Evolutionary conservation across 1,140 invertebrate species (phyloP).

Genomic region (Lucilia cuprina): DNA sequence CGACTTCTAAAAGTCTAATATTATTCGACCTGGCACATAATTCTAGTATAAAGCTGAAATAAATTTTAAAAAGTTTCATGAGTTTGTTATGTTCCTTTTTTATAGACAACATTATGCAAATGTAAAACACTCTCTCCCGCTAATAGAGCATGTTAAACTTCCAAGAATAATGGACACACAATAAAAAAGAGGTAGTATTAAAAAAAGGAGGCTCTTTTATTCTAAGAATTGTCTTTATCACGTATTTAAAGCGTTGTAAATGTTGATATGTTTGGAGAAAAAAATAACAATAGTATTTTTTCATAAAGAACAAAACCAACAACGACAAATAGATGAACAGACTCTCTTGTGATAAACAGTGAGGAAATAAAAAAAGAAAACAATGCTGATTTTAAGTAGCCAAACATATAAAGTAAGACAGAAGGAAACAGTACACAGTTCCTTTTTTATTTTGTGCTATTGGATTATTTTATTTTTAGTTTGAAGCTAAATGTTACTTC

Average conservation of each 20-base stretch:
- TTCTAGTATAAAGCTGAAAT: too few species aligned
- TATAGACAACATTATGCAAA: conserved; percentile 31
- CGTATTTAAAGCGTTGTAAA: conserved; percentile 28
- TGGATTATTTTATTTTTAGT: too few species aligned
- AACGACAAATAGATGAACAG: neutral
- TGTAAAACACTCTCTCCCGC: conserved; percentile 34
- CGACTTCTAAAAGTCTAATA: too few species aligned
- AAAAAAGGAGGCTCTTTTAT: conserved; percentile 19
- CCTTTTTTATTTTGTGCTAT: too few species aligned
- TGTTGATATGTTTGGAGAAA: conserved; percentile 13
- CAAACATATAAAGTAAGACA: neutral
- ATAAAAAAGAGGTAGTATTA: neutral
- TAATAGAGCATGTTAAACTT: conserved; percentile 33
- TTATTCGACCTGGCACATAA: too few species aligned
- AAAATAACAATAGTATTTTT: neutral
- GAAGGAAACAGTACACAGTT: too few species aligned
- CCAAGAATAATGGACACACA: conserved; percentile 21
- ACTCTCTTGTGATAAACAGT: neutral
- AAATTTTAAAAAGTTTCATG: neutral
- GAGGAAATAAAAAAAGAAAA: neutral
- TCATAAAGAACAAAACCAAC: neutral
- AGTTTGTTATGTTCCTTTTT: neutral
- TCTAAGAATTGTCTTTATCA: conserved; percentile 34
- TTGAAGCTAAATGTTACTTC: too few species aligned
- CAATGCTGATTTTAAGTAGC: conserved; percentile 11